A percentile compares a stretch with the other conserved stretches of the same genome.
These are phyloP conservation scores for Abrostola tripartita DNA, from an alignment of 2,888 invertebrate species.

Conservation along the genomic window DNA sequence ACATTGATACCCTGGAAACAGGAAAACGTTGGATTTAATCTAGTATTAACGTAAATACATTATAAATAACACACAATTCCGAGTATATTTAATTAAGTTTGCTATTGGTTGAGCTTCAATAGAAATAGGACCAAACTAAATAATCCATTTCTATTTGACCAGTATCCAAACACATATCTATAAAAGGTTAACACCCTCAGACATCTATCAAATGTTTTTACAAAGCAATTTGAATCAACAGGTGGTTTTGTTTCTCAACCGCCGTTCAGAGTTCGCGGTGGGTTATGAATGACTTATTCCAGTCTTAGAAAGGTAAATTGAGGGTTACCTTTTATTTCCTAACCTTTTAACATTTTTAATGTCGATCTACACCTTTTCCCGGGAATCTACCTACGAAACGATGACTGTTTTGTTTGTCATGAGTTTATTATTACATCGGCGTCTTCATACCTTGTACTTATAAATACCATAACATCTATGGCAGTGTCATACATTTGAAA, in stretches of 20 bases:
- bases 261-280: conserved; percentile 36
- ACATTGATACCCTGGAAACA: background rate
- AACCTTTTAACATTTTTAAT: conserved; percentile 9
- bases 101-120: too few species aligned
- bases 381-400: background rate
- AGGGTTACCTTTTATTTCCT: conserved; percentile 19
- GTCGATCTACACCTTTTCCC: conserved; percentile 15
- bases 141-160: background rate
- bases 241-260: conserved; percentile 53
- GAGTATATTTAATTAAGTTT: background rate
- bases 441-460: conserved; percentile 17
- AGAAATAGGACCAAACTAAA: too few species aligned
- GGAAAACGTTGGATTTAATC: background rate
- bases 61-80: background rate
- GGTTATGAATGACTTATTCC: conserved; percentile 44
- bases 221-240: conserved; percentile 56
- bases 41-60: background rate
- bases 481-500: conserved; percentile 47
- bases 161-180: conserved; percentile 5
- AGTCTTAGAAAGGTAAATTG: conserved; percentile 28
- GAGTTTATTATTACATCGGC: conserved; percentile 19
- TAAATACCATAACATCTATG: conserved; percentile 38
- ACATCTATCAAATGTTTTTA: conserved; percentile 35
- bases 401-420: conserved; percentile 10
- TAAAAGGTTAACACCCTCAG: conserved; percentile 16